phyloP scores from a whole-genome alignment of 2,113 vertebrate genomes.

The Etheostoma spectabile region DNA sequence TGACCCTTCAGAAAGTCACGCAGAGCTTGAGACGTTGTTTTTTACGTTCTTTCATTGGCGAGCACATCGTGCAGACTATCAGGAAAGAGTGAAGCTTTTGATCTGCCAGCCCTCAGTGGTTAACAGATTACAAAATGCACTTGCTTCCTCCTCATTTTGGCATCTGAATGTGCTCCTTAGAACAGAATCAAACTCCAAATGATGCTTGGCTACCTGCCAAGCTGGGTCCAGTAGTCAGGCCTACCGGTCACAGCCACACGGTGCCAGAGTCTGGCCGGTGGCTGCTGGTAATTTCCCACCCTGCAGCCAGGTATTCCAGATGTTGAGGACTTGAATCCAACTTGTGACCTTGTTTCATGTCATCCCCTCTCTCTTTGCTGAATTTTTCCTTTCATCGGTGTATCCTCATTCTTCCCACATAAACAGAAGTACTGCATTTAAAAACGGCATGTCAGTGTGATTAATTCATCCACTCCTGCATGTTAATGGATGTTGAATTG shows the following conservation, averaged over 20 bases:
- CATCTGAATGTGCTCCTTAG: slow-evolving; percentile 19
- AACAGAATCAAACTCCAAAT: slow-evolving; percentile 26
- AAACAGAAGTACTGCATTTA: not conserved
- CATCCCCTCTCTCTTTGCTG: slow-evolving; percentile 18
- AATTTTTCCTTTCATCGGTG: slow-evolving; percentile 13
- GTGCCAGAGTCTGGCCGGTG: slow-evolving; percentile 38
- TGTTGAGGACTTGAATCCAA: slow-evolving; percentile 54
- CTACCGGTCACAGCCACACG: slow-evolving; percentile 23
- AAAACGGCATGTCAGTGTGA: not conserved
- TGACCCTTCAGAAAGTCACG: slow-evolving; percentile 19
- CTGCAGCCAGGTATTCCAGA: slow-evolving; percentile 62
- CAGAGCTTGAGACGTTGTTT: slow-evolving; percentile 30
- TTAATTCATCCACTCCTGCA: not conserved
- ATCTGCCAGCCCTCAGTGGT: slow-evolving; percentile 12
- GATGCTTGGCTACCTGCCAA: slow-evolving; percentile 29
- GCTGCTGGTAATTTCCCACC: slow-evolving; percentile 58
- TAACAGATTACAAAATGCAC: slow-evolving; percentile 34
- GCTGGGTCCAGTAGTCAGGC: slow-evolving; percentile 2
- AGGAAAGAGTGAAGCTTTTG: slow-evolving; percentile 18
- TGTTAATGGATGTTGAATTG: not conserved
- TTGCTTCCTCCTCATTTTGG: slow-evolving; percentile 25
- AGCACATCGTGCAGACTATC: slow-evolving; percentile 8
- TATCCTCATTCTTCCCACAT: slow-evolving; percentile 38
- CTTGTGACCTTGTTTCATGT: slow-evolving; percentile 64
- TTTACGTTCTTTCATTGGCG: slow-evolving; percentile 29